Conservation (phyloP, 2,113 vertebrate genomes). For the Oceanodroma tethys region DNA sequence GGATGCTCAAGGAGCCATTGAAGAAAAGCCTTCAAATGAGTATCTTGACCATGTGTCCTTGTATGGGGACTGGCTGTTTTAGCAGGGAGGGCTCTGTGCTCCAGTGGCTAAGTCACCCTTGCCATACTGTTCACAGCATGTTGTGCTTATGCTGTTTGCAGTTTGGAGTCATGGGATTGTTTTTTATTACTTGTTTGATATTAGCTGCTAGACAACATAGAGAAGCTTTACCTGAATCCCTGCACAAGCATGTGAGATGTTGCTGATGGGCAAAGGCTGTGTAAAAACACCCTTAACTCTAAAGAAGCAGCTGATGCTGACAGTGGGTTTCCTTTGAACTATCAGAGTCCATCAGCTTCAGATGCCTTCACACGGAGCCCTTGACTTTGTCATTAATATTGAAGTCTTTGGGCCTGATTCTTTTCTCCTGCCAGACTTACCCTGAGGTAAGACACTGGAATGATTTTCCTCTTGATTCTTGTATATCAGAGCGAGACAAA, state of each 20-base stretch:
- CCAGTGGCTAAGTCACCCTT: not conserved
- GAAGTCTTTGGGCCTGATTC: not conserved
- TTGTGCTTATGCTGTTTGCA: not conserved
- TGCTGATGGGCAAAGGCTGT: not conserved
- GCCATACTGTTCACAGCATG: not conserved
- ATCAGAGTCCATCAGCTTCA: not conserved
- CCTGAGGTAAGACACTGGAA: not conserved
- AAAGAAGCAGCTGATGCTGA: not conserved
- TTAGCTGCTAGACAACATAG: not conserved
- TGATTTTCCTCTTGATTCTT: not conserved
- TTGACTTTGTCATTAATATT: not conserved
- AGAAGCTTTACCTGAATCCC: not conserved
- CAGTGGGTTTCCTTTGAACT: not conserved
- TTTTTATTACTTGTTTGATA: not conserved
- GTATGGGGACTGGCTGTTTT: accelerated
- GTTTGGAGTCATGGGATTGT: not conserved
- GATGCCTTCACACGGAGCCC: not conserved
- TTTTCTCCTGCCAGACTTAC: not conserved
- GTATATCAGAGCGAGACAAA: not conserved
- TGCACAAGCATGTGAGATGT: not conserved
- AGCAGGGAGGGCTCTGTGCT: not conserved
- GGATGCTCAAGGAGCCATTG: not conserved
- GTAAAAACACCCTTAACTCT: not conserved
- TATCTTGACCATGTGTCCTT: not conserved
- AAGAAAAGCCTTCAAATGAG: not conserved